Conservation (phyloP, 2,113 vertebrate species). For the Xyrauchen texanus region DNA sequence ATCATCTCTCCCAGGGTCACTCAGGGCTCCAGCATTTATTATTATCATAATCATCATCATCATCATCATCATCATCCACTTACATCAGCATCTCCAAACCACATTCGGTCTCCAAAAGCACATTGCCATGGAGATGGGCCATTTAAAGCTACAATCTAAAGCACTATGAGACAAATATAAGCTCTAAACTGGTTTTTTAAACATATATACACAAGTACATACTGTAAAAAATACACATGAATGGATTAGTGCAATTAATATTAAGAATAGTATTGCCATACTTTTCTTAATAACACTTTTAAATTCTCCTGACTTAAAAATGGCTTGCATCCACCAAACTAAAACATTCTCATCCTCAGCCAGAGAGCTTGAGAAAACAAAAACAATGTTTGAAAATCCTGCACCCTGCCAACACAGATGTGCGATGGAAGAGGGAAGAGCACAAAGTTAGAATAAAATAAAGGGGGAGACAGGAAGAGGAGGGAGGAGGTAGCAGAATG, state of each 20-base stretch:
- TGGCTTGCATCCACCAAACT: not conserved
- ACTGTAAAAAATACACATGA: too few relatives aligned
- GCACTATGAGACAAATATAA: not conserved
- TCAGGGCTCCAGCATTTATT: not conserved
- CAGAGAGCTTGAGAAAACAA: slow-evolving; percentile 26
- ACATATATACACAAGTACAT: too few relatives aligned
- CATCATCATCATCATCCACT: not conserved
- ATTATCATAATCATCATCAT: not conserved
- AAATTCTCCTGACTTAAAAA: not conserved
- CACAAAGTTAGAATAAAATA: not conserved
- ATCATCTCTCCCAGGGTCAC: not conserved
- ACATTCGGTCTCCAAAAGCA: not conserved
- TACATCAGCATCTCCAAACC: not conserved
- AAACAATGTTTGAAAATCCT: slow-evolving; percentile 48
- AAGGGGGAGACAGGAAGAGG: slow-evolving; percentile 32
- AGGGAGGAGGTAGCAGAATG: not conserved
- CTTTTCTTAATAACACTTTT: not conserved
- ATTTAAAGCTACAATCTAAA: not conserved
- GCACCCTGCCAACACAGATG: slow-evolving; percentile 70
- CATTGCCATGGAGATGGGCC: not conserved
- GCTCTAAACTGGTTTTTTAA: too few relatives aligned
- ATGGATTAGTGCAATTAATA: too few relatives aligned
- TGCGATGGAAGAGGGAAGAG: slow-evolving; percentile 56
- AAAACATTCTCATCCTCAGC: not conserved
- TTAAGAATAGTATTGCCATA: too few relatives aligned